Conservation (phyloP, 1,140 invertebrate genomes). For the Gerris buenoi region DNA sequence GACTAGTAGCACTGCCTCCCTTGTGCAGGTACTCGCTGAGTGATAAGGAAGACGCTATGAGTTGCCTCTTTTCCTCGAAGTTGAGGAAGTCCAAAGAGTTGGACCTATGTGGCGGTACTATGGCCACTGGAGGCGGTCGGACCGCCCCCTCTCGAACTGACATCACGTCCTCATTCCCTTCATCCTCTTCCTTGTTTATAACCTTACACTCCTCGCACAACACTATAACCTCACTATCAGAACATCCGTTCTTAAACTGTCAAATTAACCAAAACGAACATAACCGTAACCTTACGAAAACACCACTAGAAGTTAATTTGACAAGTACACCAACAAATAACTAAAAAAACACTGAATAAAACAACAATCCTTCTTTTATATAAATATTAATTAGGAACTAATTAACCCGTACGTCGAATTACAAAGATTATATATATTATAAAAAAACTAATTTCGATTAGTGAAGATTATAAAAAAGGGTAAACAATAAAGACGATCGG, state of each 20-base stretch:
- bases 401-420: no score
- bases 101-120: slow-evolving; percentile 52
- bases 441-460: no score
- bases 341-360: no score
- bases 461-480: background rate
- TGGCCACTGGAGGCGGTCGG: slow-evolving; percentile 22
- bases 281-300: no score
- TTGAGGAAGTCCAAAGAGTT: slow-evolving; percentile 76
- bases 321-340: no score
- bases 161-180: background rate
- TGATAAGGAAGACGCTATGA: slow-evolving; percentile 72
- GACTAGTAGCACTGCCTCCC: slow-evolving; percentile 25
- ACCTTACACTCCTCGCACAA: background rate
- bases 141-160: slow-evolving; percentile 4
- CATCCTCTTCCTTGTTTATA: background rate
- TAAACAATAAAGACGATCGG: background rate
- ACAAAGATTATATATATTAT: no score
- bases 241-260: background rate
- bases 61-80: slow-evolving; percentile 75
- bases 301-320: no score
- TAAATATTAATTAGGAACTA: no score
- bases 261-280: background rate
- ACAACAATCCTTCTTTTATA: no score
- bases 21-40: slow-evolving; percentile 69
- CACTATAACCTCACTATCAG: background rate